Base-by-base conservation (phyloP, 2,888 invertebrate genomes). In the Halictus ligatus region DNA sequence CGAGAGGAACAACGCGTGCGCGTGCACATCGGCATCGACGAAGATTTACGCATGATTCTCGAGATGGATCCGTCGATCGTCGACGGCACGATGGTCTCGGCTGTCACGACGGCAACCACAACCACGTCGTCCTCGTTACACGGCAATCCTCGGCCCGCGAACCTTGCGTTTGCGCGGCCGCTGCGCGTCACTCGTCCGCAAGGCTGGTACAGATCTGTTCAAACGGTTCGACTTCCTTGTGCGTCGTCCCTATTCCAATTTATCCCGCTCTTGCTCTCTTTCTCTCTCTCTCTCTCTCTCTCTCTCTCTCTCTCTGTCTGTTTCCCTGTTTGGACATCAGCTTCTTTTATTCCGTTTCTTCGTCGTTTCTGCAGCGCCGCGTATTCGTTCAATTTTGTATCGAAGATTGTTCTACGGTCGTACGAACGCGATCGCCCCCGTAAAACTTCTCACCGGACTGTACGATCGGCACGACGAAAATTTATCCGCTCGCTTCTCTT, bases 21-120 rank as follows among this genome's bases (percentile, higher is more conserved):
- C 71, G 95, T 96, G 10, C 96, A 96, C 71, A 95, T 96, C 88
- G 96, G 96, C 25, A 96, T 96, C 89, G 96, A 96, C 92, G 96
- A 96, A 86, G 96, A 96, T 93, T 94, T 96, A 79, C 96, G 96
- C 93, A 96, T 96, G 96, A 96, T 96, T 84, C 95, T 96, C 77
- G 96, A 96, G 92, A 96, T 96, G 96, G 96, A 96, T 93, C 96
- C 96, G 35, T 96, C 96, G 89, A 96, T 96, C 93, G 96, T 96
- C 75, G 96, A 96, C 94, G 94, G 93, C 25, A 92, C 89, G 48
- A 83, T 64, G 15, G 40, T 25, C 18, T 54, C 54, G 13, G 25
- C 60, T 13, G 58, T 35, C n/a, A 18, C n/a, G 43, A 58, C 69
- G 21, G 64, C 75, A 25, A 8, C 64, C 21, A 35, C 48, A 21